Base-by-base conservation (phyloP, 2,888 invertebrate species). In the Patella pellucida region DNA sequence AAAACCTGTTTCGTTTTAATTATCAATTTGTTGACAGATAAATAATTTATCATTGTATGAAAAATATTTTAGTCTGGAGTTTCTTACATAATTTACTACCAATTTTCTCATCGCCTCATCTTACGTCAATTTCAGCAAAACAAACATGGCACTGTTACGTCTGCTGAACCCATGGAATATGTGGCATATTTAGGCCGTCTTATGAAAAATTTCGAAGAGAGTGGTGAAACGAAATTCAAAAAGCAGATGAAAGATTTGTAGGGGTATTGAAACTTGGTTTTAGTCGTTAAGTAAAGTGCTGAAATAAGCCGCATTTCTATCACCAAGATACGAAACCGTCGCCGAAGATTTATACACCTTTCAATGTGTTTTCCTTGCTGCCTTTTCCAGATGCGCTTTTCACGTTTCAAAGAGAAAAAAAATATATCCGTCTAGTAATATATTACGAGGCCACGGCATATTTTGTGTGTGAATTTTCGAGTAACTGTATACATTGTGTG, bases 211-310 rank as follows among this genome's bases (percentile, higher is more conserved):
- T 62, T 62, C 12, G 23, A 23, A 62, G 62, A 23, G 62, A 62
- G 62, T 62, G 62, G 23, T 62, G 62, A 62, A 62, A 62, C 62
- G 62, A 62, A 62, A 62, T 62, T 62, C 23, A 23, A 62, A 62
- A 62, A 62, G 62, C 62, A 62, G 62, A 62, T 23, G 62, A 62
- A 62, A 62, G 62, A 62, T 62, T 62, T 62, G 62, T 62, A 15
- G 4, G 62, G 62, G 19, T 12, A 23, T 62, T 19, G 23, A 62
- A 23, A 62, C 19, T 23, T 23, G 23, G 62, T n/a, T 62, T 62
- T 62, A 23, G 62, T 62, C 62, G 23, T 62, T 62, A 62, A 62
- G 62, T 23, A 62, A 11, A 12, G 62, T 62, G 62, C 19, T 62
- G 62, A 62, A 62, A 62, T 62, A 23, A 23, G 23, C 62, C 19